These are phyloP conservation scores for rat (Rattus norvegicus) DNA, from an alignment of 2,113 vertebrate genomes.

Conservation along the genomic window DNA sequence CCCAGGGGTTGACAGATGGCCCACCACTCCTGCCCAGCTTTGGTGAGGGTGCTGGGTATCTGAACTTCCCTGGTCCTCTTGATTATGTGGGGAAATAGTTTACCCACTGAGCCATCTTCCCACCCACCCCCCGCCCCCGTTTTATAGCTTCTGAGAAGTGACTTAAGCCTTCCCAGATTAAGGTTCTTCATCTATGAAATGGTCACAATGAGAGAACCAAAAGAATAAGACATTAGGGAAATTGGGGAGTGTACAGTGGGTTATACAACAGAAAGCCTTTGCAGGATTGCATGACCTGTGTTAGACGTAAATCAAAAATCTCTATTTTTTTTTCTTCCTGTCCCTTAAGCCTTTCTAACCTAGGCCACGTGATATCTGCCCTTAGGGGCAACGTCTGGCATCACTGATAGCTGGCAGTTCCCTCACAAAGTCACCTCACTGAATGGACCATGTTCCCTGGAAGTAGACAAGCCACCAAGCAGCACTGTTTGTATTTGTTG, in stretches of 20 bases:
- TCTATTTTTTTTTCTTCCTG: not conserved
- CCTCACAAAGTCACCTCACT: not conserved
- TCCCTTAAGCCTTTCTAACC: not conserved
- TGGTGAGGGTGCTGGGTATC: too few species aligned
- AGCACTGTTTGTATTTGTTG: not conserved
- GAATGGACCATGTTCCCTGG: not conserved
- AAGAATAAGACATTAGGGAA: not conserved
- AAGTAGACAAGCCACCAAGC: not conserved
- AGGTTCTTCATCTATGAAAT: not conserved
- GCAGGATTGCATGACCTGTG: not conserved
- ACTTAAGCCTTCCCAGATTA: not conserved
- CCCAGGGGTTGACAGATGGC: not conserved
- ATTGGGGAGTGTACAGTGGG: not conserved
- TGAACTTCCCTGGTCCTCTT: not conserved
- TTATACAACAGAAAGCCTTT: not conserved
- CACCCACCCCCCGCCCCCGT: too few species aligned
- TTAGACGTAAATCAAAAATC: not conserved
- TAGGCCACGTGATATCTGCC: not conserved
- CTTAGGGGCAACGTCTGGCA: rapidly evolving
- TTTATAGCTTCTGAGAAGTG: slow-evolving; percentile 10
- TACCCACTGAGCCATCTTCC: not conserved
- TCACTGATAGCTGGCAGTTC: not conserved
- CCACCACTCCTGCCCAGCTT: not conserved
- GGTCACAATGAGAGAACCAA: not conserved
- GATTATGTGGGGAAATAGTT: too few species aligned